Base-by-base conservation (phyloP, 2,113 vertebrate species). In the Dissostichus mawsoni region DNA sequence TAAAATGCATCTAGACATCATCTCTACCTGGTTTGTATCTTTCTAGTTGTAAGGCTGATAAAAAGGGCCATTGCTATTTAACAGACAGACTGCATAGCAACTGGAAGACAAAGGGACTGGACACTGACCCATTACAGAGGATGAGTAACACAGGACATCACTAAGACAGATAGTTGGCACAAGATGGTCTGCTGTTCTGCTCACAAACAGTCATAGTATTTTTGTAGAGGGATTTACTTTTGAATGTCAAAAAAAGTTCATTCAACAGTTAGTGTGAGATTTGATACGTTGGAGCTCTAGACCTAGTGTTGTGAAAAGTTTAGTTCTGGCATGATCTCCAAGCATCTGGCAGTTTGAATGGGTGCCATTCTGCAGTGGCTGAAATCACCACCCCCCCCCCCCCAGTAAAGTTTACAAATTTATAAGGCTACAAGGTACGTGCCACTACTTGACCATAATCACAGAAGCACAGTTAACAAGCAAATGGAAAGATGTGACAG, bases 1-100 rank as follows among this genome's bases (percentile, higher is more conserved):
- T 82, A 48, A 75, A 85, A 77, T 18, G 67, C 81, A 83, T 57
- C 69, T 57, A 11, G 44, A 67, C 92, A 81, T 88, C 85, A 79
- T 53, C 73, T 25, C 74, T 45, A 78, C 87, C 80, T 91, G 85
- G 90, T 92, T 92, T 92, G 80, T 85, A 93, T 92, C 95, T 92
- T 94, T 94, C 95, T 95, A 95, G 96, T 95, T 93, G 96, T 98
- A 98, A 99, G 97, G 97, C 97, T 96, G 95, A 97, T 89, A 85
- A 87, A 86, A 82, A 93, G 95, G 96, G 95, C 92, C 93, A 95
- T 96, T 96, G 96, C 96, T 95, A 96, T 95, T 93, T 89, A 83
- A 96, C 93, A 91, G 78, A 85, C 81, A 81, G 85, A 91, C 91
- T 92, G 92, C 92, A 94, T 94, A 94, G 93, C 91, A 96, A 93